These are phyloP conservation scores for Formicarius rufipectus DNA, from an alignment of 2,113 vertebrate genomes.

Conservation along the genomic window DNA sequence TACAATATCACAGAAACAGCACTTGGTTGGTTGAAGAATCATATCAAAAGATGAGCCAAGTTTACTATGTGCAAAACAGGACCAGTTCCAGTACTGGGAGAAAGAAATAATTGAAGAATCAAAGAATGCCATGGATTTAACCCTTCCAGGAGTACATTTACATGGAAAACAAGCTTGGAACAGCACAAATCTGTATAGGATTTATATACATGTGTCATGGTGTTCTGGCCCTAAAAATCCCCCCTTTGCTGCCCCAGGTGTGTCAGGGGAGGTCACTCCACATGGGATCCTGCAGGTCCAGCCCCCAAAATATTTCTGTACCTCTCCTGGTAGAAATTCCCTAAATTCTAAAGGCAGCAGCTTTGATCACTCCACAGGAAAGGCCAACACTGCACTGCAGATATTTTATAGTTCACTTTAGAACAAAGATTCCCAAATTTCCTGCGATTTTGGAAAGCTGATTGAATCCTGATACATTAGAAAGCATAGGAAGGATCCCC, in stretches of 20 bases:
- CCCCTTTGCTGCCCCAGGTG: neutral
- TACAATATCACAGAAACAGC: slow-evolving; percentile 82
- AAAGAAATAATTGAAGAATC: slow-evolving; percentile 40
- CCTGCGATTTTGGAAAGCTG: slow-evolving; percentile 4
- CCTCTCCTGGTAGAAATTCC: slow-evolving; percentile 40
- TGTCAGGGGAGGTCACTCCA: neutral
- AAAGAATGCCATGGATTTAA: slow-evolving; percentile 61
- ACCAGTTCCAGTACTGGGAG: slow-evolving; percentile 56
- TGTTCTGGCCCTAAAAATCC: slow-evolving; percentile 37
- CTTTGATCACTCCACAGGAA: slow-evolving; percentile 51
- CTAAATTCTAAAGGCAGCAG: slow-evolving; percentile 15
- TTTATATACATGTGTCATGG: slow-evolving; percentile 61
- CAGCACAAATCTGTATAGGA: slow-evolving; percentile 53
- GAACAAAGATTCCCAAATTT: neutral
- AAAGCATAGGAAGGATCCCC: slow-evolving; percentile 55
- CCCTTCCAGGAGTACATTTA: slow-evolving; percentile 53
- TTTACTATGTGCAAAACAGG: slow-evolving; percentile 76
- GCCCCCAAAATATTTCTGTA: slow-evolving; percentile 3
- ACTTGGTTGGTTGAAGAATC: slow-evolving; percentile 66
- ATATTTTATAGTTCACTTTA: neutral
- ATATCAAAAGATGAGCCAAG: slow-evolving; percentile 63
- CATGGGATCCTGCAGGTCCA: slow-evolving; percentile 10
- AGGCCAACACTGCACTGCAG: slow-evolving; percentile 45
- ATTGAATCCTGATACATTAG: neutral
- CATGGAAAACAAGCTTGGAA: slow-evolving; percentile 58